Evolutionary conservation across 2,797 vertebrate genomes (phyloP).

Genomic region (Mormyrus hasselquistii): DNA sequence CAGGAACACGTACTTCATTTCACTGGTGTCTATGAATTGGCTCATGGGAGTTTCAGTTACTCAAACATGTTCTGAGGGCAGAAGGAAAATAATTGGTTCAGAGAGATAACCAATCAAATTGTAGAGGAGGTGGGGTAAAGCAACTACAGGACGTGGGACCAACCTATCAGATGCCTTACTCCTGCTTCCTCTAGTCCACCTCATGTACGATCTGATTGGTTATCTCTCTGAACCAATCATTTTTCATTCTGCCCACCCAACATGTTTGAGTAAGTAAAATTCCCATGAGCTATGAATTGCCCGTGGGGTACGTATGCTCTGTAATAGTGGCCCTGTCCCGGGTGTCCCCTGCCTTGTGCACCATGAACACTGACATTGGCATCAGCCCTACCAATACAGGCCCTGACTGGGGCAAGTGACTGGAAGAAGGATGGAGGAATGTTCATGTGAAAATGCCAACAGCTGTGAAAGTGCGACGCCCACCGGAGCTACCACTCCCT

Average conservation of each 20-base stretch:
- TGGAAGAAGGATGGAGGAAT: not conserved
- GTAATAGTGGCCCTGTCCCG: not conserved
- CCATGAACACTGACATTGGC: not conserved
- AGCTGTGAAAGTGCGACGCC: not conserved
- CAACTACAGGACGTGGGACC: no score
- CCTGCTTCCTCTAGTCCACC: no score
- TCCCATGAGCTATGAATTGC: not conserved
- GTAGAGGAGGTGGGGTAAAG: no score
- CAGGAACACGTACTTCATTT: not conserved
- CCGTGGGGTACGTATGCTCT: not conserved
- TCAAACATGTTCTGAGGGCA: no score
- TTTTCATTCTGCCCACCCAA: no score
- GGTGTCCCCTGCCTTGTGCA: not conserved
- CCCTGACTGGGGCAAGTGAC: not conserved
- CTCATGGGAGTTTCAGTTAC: no score
- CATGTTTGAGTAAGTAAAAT: no score
- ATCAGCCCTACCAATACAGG: not conserved
- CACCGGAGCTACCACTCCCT: not conserved
- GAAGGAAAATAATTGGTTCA: no score
- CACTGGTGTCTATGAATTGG: not conserved
- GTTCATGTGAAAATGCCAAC: not conserved
- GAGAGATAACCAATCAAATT: no score
- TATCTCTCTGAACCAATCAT: no score
- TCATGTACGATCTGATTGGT: no score
- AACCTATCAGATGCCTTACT: no score